These are phyloP conservation scores for Eueides isabella DNA, from an alignment of 1,140 invertebrate genomes.

Conservation along the genomic window DNA sequence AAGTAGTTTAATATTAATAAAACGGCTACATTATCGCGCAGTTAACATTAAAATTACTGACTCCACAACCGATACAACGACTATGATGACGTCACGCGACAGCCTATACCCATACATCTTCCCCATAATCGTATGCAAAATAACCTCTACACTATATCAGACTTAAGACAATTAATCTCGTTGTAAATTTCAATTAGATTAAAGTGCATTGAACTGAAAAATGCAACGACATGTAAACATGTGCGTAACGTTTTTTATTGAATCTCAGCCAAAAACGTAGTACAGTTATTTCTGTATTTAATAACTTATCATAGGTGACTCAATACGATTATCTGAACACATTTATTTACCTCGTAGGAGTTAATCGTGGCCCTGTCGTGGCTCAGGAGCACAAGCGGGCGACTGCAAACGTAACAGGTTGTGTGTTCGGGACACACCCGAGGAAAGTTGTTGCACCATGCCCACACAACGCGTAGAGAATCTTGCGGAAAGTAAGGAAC, in stretches of 20 bases:
- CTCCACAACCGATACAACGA: too few relatives aligned
- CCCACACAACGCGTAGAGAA: too few relatives aligned
- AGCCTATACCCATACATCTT: background rate
- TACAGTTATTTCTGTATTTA: background rate
- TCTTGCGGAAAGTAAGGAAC: too few relatives aligned
- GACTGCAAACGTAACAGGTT: too few relatives aligned
- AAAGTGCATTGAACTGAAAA: slow-evolving; percentile 13
- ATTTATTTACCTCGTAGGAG: background rate
- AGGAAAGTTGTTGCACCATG: too few relatives aligned
- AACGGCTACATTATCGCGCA: too few relatives aligned
- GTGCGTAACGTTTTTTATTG: slow-evolving; percentile 9
- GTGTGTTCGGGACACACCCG: too few relatives aligned
- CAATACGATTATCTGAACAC: background rate
- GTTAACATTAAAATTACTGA: too few relatives aligned
- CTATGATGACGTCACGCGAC: too few relatives aligned
- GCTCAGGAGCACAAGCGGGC: too few relatives aligned
- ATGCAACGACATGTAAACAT: slow-evolving; percentile 6
- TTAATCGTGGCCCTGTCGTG: too few relatives aligned
- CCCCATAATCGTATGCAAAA: background rate
- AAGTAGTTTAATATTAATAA: too few relatives aligned
- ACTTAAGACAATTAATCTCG: background rate
- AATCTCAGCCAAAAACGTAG: slow-evolving; percentile 1
- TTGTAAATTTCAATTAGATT: slow-evolving; percentile 5
- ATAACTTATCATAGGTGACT: background rate
- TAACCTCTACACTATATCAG: background rate